A percentile compares a stretch with the other conserved stretches of the same genome.
phyloP scores from a whole-genome alignment of 2,888 invertebrate genomes.

The Trachelus troglodyta region DNA sequence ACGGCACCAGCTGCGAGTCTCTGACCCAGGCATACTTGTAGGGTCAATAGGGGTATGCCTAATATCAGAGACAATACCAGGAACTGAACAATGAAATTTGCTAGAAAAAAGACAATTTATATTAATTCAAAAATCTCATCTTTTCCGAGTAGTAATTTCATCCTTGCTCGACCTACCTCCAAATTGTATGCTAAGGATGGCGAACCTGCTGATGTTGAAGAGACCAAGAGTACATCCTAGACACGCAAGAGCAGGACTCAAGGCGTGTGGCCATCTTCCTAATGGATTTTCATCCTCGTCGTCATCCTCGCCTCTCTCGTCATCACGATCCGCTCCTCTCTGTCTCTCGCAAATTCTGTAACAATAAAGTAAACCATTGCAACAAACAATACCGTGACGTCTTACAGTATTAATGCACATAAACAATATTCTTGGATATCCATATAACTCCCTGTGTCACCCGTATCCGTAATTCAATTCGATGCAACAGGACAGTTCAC shows the following conservation, averaged over 20 bases:
- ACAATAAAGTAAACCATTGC: slow-evolving; percentile 37
- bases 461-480: too few relatives aligned
- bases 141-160: neutral
- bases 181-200: slow-evolving; percentile 87
- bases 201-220: slow-evolving; percentile 89
- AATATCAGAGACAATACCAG: slow-evolving; percentile 82
- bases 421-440: too few relatives aligned
- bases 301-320: slow-evolving; percentile 57
- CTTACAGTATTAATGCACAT: too few relatives aligned
- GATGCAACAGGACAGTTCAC: too few relatives aligned
- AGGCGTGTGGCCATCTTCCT: slow-evolving; percentile 76
- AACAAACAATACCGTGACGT: neutral
- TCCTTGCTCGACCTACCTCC: slow-evolving; percentile 72
- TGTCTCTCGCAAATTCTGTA: slow-evolving; percentile 70
- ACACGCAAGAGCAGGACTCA: slow-evolving; percentile 84
- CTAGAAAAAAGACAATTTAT: slow-evolving; percentile 68
- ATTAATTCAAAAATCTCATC: slow-evolving; percentile 9
- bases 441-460: too few relatives aligned
- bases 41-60: slow-evolving; percentile 86
- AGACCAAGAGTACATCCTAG: slow-evolving; percentile 88
- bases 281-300: slow-evolving; percentile 69
- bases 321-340: slow-evolving; percentile 61
- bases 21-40: slow-evolving; percentile 88
- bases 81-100: slow-evolving; percentile 90
- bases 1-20: slow-evolving; percentile 86